Percentiles rank a stretch among this genome's conserved stretches.
Conservation (phyloP, 2,888 invertebrate species). For the Drosophila rubida region DNA sequence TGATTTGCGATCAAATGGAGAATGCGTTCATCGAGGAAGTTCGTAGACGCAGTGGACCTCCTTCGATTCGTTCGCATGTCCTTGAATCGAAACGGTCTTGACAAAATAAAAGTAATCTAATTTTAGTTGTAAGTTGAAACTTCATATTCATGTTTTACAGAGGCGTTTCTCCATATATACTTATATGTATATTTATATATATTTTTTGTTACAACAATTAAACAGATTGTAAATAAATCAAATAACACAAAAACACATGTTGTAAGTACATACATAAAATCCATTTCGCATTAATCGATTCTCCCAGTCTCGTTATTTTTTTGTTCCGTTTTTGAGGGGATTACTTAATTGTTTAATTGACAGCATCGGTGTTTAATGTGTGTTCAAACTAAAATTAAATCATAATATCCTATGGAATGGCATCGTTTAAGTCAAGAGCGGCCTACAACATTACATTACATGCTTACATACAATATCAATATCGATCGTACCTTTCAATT, state of each 20-base stretch:
- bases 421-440: constrained; percentile 67
- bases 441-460: constrained; percentile 44
- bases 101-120: constrained; percentile 32
- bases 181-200: constrained; percentile 21
- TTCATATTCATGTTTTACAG: constrained; percentile 29
- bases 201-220: constrained; percentile 51
- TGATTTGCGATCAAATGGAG: constrained; percentile 98
- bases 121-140: constrained; percentile 15
- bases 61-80: constrained; percentile 86
- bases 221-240: constrained; percentile 68
- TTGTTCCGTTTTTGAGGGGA: constrained; percentile 12
- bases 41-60: constrained; percentile 90
- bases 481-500: constrained; percentile 7
- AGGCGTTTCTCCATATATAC: constrained; percentile 37
- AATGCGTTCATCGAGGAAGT: constrained; percentile 96
- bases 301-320: constrained; percentile 55
- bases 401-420: constrained; percentile 64
- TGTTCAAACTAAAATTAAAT: constrained; percentile 27
- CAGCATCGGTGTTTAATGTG: constrained; percentile 35
- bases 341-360: constrained; percentile 61
- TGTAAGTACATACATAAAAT: constrained; percentile 62
- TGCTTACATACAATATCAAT: constrained; percentile 31
- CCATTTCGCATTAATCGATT: constrained; percentile 34
- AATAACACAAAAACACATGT: constrained; percentile 34
- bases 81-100: constrained; percentile 80